Evolutionary conservation across 2,113 vertebrate genomes (phyloP).

Genomic region (Aplodontia rufa): DNA sequence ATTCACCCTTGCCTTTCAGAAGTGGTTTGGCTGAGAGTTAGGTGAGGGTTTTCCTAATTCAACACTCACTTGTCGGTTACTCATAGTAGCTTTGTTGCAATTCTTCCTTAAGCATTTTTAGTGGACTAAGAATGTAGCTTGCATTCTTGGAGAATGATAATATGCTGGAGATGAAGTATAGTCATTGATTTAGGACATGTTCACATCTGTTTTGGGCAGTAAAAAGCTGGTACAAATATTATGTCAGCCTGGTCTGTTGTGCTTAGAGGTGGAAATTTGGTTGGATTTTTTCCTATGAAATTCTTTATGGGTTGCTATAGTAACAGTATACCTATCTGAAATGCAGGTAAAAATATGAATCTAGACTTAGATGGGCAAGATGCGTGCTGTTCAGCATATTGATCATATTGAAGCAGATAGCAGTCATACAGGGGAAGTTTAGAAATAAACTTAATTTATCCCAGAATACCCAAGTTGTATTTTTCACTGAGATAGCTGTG

Average conservation of each 20-base stretch:
- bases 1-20: neutral
- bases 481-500: neutral
- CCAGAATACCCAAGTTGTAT: neutral
- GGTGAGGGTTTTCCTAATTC: neutral
- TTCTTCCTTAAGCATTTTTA: neutral
- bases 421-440: neutral
- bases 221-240: neutral
- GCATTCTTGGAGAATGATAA: neutral
- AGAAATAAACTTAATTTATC: neutral
- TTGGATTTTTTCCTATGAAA: constrained; percentile 30
- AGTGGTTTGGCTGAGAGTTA: neutral
- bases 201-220: neutral
- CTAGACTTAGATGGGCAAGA: neutral
- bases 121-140: neutral
- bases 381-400: neutral
- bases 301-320: constrained; percentile 59
- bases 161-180: neutral
- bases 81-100: neutral
- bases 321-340: constrained; percentile 24
- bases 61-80: neutral
- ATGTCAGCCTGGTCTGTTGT: neutral
- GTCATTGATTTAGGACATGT: neutral
- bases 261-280: constrained; percentile 17
- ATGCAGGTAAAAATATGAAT: constrained; percentile 44
- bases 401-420: neutral